Evolutionary conservation across 2,797 vertebrate genomes (phyloP).

Genomic region (Mus spretus): DNA sequence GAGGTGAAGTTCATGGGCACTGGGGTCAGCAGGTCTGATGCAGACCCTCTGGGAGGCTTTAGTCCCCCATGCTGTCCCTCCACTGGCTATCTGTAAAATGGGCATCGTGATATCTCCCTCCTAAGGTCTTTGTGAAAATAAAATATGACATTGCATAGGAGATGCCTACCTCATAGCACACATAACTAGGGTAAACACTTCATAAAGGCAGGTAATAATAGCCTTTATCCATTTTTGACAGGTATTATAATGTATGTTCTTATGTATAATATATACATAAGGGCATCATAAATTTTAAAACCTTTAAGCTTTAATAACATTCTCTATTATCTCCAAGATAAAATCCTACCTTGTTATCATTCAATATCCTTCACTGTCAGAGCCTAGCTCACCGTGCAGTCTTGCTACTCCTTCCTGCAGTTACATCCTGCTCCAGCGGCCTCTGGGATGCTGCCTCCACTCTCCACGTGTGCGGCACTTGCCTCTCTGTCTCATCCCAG

Average conservation of each 20-base stretch:
- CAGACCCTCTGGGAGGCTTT: neutral
- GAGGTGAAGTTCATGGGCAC: neutral
- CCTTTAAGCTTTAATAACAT: conserved; percentile 59
- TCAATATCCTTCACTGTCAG: conserved; percentile 23
- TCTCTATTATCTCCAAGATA: conserved; percentile 55
- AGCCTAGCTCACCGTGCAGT: neutral
- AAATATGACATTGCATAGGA: neutral
- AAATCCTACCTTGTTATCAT: conserved; percentile 26
- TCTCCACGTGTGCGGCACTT: neutral
- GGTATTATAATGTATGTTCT: conserved; percentile 4
- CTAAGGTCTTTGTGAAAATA: neutral
- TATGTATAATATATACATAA: conserved; percentile 54
- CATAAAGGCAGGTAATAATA: neutral
- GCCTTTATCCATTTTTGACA: conserved; percentile 24
- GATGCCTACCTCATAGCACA: neutral
- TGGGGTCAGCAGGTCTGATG: neutral
- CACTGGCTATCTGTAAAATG: neutral
- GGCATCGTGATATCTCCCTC: neutral
- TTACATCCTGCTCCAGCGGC: neutral
- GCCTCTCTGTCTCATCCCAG: neutral
- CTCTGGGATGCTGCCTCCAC: neutral
- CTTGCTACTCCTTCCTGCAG: neutral
- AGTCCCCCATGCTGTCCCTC: neutral
- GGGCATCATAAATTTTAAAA: conserved; percentile 65
- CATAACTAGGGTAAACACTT: neutral